Base-by-base conservation (phyloP, 2,888 invertebrate species). In the Drosophila paramelanica region DNA sequence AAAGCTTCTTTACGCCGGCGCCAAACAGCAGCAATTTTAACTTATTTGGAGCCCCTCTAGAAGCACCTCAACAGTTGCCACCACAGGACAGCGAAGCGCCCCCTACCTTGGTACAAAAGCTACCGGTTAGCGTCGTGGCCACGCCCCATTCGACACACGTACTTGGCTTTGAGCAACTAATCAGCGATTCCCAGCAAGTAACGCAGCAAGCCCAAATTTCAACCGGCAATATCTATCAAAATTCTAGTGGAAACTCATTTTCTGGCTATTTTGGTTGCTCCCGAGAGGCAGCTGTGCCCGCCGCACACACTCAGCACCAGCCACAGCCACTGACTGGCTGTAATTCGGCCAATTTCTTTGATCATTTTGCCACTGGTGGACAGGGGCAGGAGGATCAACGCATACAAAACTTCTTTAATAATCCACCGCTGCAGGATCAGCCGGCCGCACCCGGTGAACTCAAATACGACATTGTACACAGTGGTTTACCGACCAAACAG, bases 331-430 rank as follows among this genome's bases (percentile, higher is more conserved):
- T 13, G 5, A 25, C 31, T 10, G 47, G 17, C 56, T 45, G 56
- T 39, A 73, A 78, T 39, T 57, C 78, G 2, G 57, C 46, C 0
- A 78, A 81, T 36, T 84, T 84, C 67, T 84, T 84, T 49, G 84
- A 84, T 51, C 64, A 86, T 36, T 73, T 78, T 17, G 62, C 58
- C 13, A 55, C 51, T 3, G 39, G 58, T 8, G 59, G 43, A 2
- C 77, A 77, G 23, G 73, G 65, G 0, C 62, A 71, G 45, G 91
- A 91, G 58, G 91, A 91, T 73, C 91, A 91, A 46, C 89, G 89
- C 20, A 91, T 92, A 50, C 92, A 92, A 61, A 91, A 92, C 78
- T 92, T 92, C 68, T 92, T 92, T 67, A 92, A 92, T 59, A 92
- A 92, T 90, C 92, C 92, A 17, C 92, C 92, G 49, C 86, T 90